Base-by-base conservation (phyloP, 1,140 invertebrate genomes). In the Belonocnema kinseyi region DNA sequence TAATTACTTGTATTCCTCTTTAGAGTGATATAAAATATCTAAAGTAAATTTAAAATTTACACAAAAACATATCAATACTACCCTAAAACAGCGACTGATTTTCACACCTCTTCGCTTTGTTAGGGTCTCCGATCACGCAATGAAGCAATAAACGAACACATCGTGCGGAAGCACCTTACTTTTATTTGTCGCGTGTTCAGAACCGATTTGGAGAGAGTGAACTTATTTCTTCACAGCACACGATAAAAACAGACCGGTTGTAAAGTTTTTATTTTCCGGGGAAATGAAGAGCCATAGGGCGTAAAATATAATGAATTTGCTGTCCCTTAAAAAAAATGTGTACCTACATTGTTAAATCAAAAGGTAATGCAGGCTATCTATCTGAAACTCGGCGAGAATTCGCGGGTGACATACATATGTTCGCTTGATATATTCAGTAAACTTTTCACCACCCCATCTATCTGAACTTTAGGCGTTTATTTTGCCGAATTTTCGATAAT, bases 351-450 rank as follows among this genome's bases (percentile, higher is more conserved):
- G 58, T 33, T 66, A 11, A 40, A 40, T 40, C 21, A 56, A 56
- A 66, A 66, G 61, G 13, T 66, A 66, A 66, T 46, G 33, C 61
- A 46, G 26, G 61, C 26, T n/a, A 66, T 66, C 40, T 66, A 66
- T 46, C 46, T 16, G n/a, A 66, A 26, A 16, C 26, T 66, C 12
- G 26, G 8, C 14, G 61, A 66, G 33, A 46, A 66, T 66, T 66
- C 33, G n/a, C 14, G 33, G 17, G 21, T 13, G 13, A 61, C 58
- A 14, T 66, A 66, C 61, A 66, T 66, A 66, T 40, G 26, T 40
- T 66, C 61, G 21, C 13, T 46, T 66, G 61, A 66, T 66, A 66
- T 66, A 66, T 66, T 66, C 61, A 66, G 61, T 26, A 66, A 66
- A 66, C 61, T 66, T 66, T 66, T 40, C 61, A n/a, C 26, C 26